phyloP scores from a whole-genome alignment of 2,113 vertebrate species.

The Merops nubicus region DNA sequence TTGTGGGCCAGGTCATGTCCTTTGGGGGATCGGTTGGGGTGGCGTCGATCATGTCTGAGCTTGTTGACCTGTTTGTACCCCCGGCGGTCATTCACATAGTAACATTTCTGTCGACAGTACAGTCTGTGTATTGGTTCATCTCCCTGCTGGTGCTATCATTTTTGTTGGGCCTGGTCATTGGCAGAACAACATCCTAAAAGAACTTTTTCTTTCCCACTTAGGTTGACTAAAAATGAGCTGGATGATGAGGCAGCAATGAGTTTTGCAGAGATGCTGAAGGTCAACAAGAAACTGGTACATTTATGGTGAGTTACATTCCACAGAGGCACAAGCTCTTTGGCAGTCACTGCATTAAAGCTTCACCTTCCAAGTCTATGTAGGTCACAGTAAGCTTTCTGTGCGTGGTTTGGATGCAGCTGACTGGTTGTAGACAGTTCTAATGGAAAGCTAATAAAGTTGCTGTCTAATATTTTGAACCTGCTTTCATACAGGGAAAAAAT shows the following conservation, averaged over 20 bases:
- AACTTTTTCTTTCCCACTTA: conserved; percentile 33
- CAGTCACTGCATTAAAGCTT: conserved; percentile 34
- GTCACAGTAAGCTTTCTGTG: conserved; percentile 41
- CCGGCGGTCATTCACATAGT: too few species aligned
- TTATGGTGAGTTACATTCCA: conserved; percentile 78
- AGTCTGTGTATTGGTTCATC: too few species aligned
- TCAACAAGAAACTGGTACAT: conserved; percentile 78
- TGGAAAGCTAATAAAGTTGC: neutral
- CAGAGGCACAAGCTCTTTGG: neutral
- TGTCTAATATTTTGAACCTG: neutral
- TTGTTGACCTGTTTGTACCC: too few species aligned
- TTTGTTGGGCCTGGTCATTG: too few species aligned
- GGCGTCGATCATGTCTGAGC: too few species aligned
- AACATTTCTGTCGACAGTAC: too few species aligned
- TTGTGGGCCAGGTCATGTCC: too few species aligned
- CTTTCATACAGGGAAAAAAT: neutral
- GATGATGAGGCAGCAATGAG: conserved; percentile 79
- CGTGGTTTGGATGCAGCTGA: conserved; percentile 28
- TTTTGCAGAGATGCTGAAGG: conserved; percentile 80
- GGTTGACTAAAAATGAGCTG: conserved; percentile 81
- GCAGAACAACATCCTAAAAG: neutral
- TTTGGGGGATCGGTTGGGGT: too few species aligned
- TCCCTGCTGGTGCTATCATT: too few species aligned
- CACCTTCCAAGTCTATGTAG: conserved; percentile 47
- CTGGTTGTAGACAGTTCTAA: conserved; percentile 27